Conservation (phyloP, 1,140 invertebrate species). For the Drosophila mayri region DNA sequence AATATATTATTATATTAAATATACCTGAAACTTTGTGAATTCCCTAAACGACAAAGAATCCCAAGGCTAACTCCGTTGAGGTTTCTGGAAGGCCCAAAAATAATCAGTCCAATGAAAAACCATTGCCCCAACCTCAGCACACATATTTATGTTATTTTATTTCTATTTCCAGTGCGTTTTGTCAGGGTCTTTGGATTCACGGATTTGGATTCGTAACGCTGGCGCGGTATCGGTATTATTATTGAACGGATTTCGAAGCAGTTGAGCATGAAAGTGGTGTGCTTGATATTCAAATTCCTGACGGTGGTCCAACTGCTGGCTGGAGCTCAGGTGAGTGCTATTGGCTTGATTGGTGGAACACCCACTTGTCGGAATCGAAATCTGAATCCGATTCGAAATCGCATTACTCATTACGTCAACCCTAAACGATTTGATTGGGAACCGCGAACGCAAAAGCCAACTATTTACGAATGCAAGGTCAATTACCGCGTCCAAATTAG, state of each 20-base stretch:
- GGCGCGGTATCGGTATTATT: conserved; percentile 19
- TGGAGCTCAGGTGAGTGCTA: conserved; percentile 67
- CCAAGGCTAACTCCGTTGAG: conserved; percentile 18
- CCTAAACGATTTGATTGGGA: conserved; percentile 63
- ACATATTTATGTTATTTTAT: conserved; percentile 12
- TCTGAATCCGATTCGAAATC: conserved; percentile 7
- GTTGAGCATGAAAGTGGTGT: conserved; percentile 60
- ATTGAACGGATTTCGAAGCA: conserved; percentile 34
- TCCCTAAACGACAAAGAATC: background rate
- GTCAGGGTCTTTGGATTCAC: conserved; percentile 30
- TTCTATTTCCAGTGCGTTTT: conserved; percentile 42
- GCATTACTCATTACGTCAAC: conserved; percentile 76
- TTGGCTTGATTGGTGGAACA: conserved; percentile 8
- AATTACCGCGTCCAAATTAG: conserved; percentile 72
- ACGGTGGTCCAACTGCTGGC: conserved; percentile 66
- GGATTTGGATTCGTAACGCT: conserved; percentile 50
- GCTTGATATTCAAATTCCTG: conserved; percentile 54
- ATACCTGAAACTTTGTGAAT: background rate
- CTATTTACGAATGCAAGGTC: conserved; percentile 60
- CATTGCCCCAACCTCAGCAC: conserved; percentile 8
- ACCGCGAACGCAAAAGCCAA: conserved; percentile 38
- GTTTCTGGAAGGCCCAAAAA: conserved; percentile 27
- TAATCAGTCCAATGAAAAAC: background rate
- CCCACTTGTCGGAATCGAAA: conserved; percentile 61
- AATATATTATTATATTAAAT: background rate